Percentiles rank a stretch among this genome's conserved stretches.
These are phyloP conservation scores for Malachius bipustulatus DNA, from an alignment of 2,888 invertebrate species.

Conservation along the genomic window DNA sequence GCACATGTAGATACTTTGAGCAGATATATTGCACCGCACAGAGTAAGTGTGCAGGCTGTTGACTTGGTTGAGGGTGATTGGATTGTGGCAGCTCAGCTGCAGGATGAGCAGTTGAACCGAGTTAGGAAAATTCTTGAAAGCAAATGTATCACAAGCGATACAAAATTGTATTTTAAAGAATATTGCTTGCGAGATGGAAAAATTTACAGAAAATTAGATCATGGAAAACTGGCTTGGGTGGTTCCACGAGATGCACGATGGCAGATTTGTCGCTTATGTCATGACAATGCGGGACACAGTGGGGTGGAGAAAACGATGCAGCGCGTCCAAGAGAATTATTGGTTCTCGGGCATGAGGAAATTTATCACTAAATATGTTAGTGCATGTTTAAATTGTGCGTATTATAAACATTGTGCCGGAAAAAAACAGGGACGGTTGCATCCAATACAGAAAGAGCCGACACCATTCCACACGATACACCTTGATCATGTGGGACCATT, in stretches of 20 bases:
- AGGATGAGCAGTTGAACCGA: slow-evolving; percentile 16
- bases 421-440: slow-evolving; percentile 11
- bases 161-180: slow-evolving; percentile 17
- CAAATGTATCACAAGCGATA: slow-evolving; percentile 15
- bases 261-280: slow-evolving; percentile 19
- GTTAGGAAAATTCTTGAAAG: slow-evolving; percentile 14
- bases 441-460: slow-evolving; percentile 11
- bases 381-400: slow-evolving; percentile 25
- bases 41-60: too few relatives aligned
- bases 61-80: slow-evolving; percentile 20
- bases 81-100: too few relatives aligned
- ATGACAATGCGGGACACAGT: slow-evolving; percentile 18
- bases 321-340: slow-evolving; percentile 17
- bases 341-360: slow-evolving; percentile 18
- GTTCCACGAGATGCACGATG: slow-evolving; percentile 16
- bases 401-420: background rate
- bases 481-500: slow-evolving; percentile 25
- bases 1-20: slow-evolving; percentile 20
- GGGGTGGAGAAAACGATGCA: slow-evolving; percentile 17
- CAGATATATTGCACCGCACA: too few relatives aligned
- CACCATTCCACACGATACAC: slow-evolving; percentile 14
- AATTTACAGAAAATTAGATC: slow-evolving; percentile 15
- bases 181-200: slow-evolving; percentile 15
- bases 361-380: slow-evolving; percentile 25
- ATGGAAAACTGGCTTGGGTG: slow-evolving; percentile 15